Evolutionary conservation across 2,113 vertebrate genomes (phyloP).

Genomic region (Mobula hypostoma): DNA sequence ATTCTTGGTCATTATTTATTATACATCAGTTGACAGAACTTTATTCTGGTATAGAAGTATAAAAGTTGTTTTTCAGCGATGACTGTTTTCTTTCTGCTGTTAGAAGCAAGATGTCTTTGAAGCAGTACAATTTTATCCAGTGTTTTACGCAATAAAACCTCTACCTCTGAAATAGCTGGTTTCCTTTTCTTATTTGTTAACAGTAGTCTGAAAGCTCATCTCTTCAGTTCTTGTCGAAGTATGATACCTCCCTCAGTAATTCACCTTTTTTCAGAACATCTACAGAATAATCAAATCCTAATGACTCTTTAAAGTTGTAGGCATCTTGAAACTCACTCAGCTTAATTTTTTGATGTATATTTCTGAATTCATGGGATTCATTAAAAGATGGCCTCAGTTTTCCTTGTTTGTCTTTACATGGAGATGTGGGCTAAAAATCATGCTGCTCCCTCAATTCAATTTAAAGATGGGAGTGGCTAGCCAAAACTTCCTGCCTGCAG

Average conservation of each 20-base stretch:
- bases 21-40: slow-evolving; percentile 75
- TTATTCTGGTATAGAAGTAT: slow-evolving; percentile 79
- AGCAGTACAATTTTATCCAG: slow-evolving; percentile 72
- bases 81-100: slow-evolving; percentile 76
- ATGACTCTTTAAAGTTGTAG: background rate
- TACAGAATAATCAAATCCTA: background rate
- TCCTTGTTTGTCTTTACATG: background rate
- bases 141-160: slow-evolving; percentile 88
- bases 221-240: background rate
- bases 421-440: background rate
- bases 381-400: background rate
- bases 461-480: too few relatives aligned
- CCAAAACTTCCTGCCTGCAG: background rate
- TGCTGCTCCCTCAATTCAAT: background rate
- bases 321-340: background rate
- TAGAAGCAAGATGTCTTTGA: slow-evolving; percentile 77
- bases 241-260: background rate
- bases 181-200: slow-evolving; percentile 14
- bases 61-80: slow-evolving; percentile 72
- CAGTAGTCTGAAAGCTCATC: background rate
- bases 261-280: background rate
- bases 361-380: background rate
- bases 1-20: slow-evolving; percentile 84
- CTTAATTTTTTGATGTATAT: background rate
- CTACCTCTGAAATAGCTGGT: slow-evolving; percentile 62